phyloP scores from a whole-genome alignment of 2,888 invertebrate genomes.

The Invenusta paracnida region DNA sequence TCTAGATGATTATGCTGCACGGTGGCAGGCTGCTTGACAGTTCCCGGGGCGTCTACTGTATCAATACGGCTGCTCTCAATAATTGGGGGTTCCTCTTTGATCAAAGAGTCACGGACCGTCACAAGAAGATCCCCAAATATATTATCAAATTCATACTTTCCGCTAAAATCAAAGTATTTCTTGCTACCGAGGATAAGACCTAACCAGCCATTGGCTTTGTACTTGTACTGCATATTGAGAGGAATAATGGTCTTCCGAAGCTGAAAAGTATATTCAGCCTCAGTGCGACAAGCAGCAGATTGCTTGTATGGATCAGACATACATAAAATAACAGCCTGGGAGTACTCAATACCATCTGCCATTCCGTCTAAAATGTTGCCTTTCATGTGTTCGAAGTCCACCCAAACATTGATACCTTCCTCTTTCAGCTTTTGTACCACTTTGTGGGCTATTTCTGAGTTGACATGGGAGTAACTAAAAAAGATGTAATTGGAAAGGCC shows the following conservation, averaged over 20 bases:
- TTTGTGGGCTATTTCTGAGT: constrained; percentile 50
- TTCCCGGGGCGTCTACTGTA: not conserved
- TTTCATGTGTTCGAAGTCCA: constrained; percentile 40
- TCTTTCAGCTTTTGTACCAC: constrained; percentile 47
- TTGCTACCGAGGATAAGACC: constrained; percentile 55
- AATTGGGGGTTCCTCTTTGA: not conserved
- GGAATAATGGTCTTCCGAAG: constrained; percentile 55
- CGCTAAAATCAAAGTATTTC: constrained; percentile 49
- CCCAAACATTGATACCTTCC: constrained; percentile 34
- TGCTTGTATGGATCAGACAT: constrained; percentile 41
- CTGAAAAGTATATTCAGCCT: constrained; percentile 57
- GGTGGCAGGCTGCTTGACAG: not conserved
- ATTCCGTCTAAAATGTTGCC: constrained; percentile 8
- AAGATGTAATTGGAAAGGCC: constrained; percentile 42
- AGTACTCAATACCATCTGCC: constrained; percentile 34
- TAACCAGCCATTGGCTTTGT: constrained; percentile 58
- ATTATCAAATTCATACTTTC: not conserved
- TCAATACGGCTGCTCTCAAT: not conserved
- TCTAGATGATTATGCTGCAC: too few species aligned
- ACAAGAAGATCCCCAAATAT: not conserved
- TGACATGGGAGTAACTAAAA: constrained; percentile 53
- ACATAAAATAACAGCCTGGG: constrained; percentile 35
- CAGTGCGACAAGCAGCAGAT: constrained; percentile 47
- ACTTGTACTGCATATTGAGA: constrained; percentile 54
- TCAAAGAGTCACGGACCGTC: not conserved